Evolutionary conservation across 2,888 invertebrate genomes (phyloP), one percentile per base, ranked within the genome.

Genomic region (Troilus luridus): DNA sequence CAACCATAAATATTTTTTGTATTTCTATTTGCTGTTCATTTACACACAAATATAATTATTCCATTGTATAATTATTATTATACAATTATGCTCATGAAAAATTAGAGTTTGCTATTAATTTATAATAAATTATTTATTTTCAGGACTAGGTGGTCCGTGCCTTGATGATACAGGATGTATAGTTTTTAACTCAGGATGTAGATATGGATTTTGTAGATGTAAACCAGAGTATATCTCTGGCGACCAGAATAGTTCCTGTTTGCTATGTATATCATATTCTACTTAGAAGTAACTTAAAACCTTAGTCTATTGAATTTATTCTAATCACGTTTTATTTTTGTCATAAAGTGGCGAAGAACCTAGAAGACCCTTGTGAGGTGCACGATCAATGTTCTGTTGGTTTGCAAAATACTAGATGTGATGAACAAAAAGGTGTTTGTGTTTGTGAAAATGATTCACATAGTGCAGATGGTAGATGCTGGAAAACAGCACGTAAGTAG

Each of bases 331-430:
- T 67, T 67, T 67, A 10, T 67, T 59, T 9, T 88, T 88, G 27
- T 24, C 21, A 14, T 27, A 17, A n/a, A 89, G 89, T 89, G 62
- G 89, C 89, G 14, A 54, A 90, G 19, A 67, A 58, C 27, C 58
- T 90, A 17, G 90, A 24, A 90, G 90, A 90, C 77, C 77, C 77
- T 14, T 90, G 90, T 77, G 77, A 72, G 21, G 90, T 67, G n/a
- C 56, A 90, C 59, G 72, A 72, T 17, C 90, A 90, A 17, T 90
- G 90, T 59, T 58, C 72, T n/a, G 21, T 24, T 14, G 2, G 17
- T 58, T 56, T 64, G 7, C 90, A 24, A 27, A 72, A 58, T 27
- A 10, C 77, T 17, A 59, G 41, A 56, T 90, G 90, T 27, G 54
- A 72, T 67, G 58, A 59, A 62, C 1, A 72, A 56, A 90, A 9